Evolutionary conservation across 2,888 invertebrate species (phyloP).

Genomic region (Pecten maximus): DNA sequence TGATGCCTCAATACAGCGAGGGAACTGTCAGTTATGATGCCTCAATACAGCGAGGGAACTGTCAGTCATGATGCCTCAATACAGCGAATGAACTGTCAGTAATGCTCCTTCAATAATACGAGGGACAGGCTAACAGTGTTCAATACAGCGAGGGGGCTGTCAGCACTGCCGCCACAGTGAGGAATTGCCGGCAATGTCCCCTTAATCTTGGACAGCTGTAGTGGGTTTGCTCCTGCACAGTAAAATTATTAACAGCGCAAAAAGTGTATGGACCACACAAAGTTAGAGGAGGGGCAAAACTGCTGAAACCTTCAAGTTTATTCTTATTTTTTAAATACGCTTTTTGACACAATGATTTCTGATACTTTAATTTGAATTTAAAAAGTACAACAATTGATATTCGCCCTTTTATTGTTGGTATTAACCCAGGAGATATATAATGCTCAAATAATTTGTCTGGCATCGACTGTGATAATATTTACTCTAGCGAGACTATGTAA

Average conservation of each 20-base stretch:
- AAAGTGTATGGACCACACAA: background rate
- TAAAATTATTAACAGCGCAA: background rate
- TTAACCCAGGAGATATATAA: constrained; percentile 16
- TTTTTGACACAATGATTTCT: background rate
- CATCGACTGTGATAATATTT: constrained; percentile 24
- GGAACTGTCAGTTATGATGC: too few relatives aligned
- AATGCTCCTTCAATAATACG: background rate
- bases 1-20: too few relatives aligned
- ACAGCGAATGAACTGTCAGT: background rate
- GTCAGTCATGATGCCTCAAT: background rate
- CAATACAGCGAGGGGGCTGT: background rate
- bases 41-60: too few relatives aligned
- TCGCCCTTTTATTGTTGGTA: constrained; percentile 19
- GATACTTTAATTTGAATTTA: background rate
- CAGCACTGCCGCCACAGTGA: background rate
- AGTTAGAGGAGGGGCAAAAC: background rate
- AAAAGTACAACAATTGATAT: constrained; percentile 25
- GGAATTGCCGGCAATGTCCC: background rate
- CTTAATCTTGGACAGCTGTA: background rate
- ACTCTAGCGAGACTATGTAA: constrained; percentile 32
- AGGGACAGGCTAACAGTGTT: too few relatives aligned
- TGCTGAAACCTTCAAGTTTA: background rate
- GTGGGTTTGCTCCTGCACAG: too few relatives aligned
- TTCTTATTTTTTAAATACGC: background rate
- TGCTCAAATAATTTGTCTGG: constrained; percentile 22